A percentile compares a stretch with the other conserved stretches of the same genome.
Evolutionary conservation across 2,888 invertebrate genomes (phyloP).

Genomic region (Microplitis manilae): DNA sequence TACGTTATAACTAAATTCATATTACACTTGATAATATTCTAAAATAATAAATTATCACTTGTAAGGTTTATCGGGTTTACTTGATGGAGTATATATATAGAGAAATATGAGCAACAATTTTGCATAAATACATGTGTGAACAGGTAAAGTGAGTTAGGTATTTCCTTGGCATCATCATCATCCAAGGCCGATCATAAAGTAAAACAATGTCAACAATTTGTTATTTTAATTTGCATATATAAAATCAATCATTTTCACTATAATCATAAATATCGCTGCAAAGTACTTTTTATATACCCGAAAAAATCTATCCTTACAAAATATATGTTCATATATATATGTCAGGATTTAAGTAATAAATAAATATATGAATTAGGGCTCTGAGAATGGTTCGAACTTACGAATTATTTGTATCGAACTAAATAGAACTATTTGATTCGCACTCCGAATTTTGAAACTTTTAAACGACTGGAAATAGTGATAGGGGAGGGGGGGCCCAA

Average conservation of each 20-base stretch:
- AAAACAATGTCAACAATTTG: conserved; percentile 21
- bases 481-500: no score
- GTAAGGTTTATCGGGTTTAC: not conserved
- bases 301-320: not conserved
- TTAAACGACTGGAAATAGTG: no score
- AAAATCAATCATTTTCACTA: not conserved
- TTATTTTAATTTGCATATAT: conserved; percentile 3
- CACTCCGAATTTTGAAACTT: no score
- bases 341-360: no score
- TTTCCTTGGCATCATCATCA: conserved; percentile 7
- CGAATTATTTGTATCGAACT: no score
- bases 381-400: no score
- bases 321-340: not conserved
- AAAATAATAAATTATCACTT: not conserved
- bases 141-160: conserved; percentile 21
- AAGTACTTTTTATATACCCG: not conserved
- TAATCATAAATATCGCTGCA: not conserved
- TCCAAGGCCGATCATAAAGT: conserved; percentile 25
- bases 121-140: conserved; percentile 31
- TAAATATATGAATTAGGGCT: no score
- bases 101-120: conserved; percentile 13
- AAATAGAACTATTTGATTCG: no score
- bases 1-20: not conserved
- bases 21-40: not conserved
- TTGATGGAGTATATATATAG: not conserved